Evolutionary conservation across 2,797 vertebrate genomes (phyloP).

Genomic region (Naso thynnoides): DNA sequence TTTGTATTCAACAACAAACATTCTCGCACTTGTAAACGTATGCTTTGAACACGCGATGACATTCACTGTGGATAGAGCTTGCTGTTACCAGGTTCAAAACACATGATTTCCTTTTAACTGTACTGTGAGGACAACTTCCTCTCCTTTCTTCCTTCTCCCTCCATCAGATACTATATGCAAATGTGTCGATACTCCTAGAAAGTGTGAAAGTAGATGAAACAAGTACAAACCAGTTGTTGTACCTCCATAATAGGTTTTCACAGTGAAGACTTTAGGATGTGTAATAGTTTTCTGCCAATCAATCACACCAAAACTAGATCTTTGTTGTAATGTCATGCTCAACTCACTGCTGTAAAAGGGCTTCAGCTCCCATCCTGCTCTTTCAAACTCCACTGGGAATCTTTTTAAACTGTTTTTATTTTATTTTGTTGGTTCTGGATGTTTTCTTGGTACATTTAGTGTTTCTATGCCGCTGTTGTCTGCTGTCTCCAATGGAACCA

Average conservation of each 20-base stretch:
- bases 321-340: conserved; percentile 45
- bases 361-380: conserved; percentile 37
- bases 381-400: conserved; percentile 30
- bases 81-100: conserved; percentile 29
- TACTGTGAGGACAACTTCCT: conserved; percentile 54
- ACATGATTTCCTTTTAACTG: conserved; percentile 26
- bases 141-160: background rate
- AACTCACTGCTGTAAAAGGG: conserved; percentile 60
- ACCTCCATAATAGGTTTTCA: conserved; percentile 28
- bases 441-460: conserved; percentile 53
- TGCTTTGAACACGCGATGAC: conserved; percentile 44
- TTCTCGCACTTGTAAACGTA: conserved; percentile 41
- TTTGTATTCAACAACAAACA: conserved; percentile 57
- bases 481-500: conserved; percentile 69
- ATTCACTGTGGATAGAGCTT: conserved; percentile 47
- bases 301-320: conserved; percentile 46
- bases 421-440: conserved; percentile 47
- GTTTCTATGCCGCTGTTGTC: conserved; percentile 63
- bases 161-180: conserved; percentile 61
- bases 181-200: conserved; percentile 40
- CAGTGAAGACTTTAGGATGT: conserved; percentile 31
- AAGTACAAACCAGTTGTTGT: conserved; percentile 33
- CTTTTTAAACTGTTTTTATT: conserved; percentile 44
- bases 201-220: conserved; percentile 48
- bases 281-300: conserved; percentile 56